Conservation (phyloP, 2,888 invertebrate genomes). For the Philaethria dido region DNA sequence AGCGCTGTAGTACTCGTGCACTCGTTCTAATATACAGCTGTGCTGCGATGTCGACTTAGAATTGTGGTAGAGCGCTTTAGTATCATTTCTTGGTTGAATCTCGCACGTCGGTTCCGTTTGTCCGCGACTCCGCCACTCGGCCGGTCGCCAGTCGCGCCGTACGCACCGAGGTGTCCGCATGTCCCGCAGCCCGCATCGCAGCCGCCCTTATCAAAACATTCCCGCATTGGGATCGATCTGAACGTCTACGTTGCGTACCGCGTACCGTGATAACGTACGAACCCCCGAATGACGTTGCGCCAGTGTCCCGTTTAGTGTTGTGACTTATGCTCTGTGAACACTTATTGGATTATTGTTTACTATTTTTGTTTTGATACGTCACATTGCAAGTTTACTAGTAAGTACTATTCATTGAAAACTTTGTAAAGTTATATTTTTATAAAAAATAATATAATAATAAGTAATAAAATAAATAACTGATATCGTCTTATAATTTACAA, state of each 20-base stretch:
- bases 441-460: background rate
- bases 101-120: constrained; percentile 28
- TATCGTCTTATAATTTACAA: background rate
- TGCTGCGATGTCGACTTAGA: constrained; percentile 17
- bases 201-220: constrained; percentile 70
- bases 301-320: constrained; percentile 59
- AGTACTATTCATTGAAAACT: constrained; percentile 25
- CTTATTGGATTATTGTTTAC: constrained; percentile 49
- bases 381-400: constrained; percentile 38
- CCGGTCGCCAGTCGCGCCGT: constrained; percentile 65
- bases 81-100: constrained; percentile 37
- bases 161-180: constrained; percentile 65
- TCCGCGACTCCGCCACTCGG: constrained; percentile 30
- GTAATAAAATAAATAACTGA: background rate
- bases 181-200: constrained; percentile 46
- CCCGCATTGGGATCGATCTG: constrained; percentile 77
- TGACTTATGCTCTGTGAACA: constrained; percentile 54
- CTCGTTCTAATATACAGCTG: constrained; percentile 29
- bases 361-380: constrained; percentile 38
- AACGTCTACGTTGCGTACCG: constrained; percentile 57
- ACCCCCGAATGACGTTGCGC: constrained; percentile 67
- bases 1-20: constrained; percentile 34
- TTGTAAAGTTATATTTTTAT: constrained; percentile 7
- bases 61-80: constrained; percentile 36
- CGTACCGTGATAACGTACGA: constrained; percentile 60